Percentiles rank a stretch among this genome's conserved stretches.
Evolutionary conservation across 2,113 vertebrate species (phyloP).

Genomic region (Nyctibius bracteatus): DNA sequence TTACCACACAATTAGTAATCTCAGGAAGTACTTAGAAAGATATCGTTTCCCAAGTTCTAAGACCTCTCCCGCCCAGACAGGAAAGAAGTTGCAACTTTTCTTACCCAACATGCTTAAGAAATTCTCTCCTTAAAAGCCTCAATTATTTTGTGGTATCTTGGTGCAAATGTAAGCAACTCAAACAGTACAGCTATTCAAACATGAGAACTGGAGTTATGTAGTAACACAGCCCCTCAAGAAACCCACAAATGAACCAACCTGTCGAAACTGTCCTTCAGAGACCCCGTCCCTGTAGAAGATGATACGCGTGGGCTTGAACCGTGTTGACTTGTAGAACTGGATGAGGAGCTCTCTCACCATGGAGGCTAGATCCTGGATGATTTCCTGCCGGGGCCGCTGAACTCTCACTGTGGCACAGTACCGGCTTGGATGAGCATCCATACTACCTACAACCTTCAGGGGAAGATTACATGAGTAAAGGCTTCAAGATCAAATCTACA

Average conservation of each 20-base stretch:
- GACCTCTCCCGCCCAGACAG: not conserved
- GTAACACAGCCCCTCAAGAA: not conserved
- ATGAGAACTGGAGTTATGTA: accelerated
- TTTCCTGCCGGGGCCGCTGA: conserved; percentile 95
- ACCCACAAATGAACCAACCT: conserved; percentile 73
- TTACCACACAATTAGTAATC: not conserved
- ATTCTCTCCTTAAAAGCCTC: not conserved
- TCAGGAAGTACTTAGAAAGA: not conserved
- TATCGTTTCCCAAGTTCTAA: not conserved
- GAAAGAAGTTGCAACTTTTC: not conserved
- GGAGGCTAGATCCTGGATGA: conserved; percentile 96
- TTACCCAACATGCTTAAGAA: not conserved
- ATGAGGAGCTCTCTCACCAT: conserved; percentile 99
- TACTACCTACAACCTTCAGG: conserved; percentile 94
- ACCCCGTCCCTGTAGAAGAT: conserved; percentile 95
- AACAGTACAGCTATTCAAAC: not conserved
- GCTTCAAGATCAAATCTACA: not conserved
- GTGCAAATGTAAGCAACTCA: not conserved
- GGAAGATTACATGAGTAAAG: not conserved
- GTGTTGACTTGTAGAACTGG: conserved; percentile 99
- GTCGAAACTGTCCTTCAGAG: conserved; percentile 97
- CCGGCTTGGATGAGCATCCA: conserved; percentile 98
- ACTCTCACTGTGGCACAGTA: conserved; percentile 98
- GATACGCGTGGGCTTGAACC: conserved; percentile 97
- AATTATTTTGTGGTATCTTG: not conserved